Evolutionary conservation across 2,797 vertebrate genomes (phyloP), one percentile per base, ranked within the genome.

Genomic region (Enteromius thamalakanensis): DNA sequence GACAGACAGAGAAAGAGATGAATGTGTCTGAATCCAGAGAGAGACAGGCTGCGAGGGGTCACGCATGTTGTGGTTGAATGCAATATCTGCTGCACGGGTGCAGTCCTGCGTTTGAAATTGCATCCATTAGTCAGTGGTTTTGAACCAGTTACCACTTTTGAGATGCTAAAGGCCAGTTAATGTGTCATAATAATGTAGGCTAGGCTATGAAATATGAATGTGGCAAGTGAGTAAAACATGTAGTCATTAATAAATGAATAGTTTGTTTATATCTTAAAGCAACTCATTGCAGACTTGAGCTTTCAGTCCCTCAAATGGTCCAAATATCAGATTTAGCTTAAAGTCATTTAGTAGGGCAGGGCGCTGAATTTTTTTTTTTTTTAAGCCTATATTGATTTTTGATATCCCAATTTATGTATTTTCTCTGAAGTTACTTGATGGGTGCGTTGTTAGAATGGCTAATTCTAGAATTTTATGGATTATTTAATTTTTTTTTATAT

Each of bases 181-280:
- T 70, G 64, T 83, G 65, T 76, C 51, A 21, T 76, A 34, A 75
- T 68, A 76, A 83, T 83, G 51, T 83, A 60, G 74, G 75, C 29
- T 40, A 55, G 53, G 40, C 8, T 3, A 83, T 83, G 37, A 77
- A 83, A 70, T 70, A 77, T 78, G 65, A 69, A 83, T 77, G 65
- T 6, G 19, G 21, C 47, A 64, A 3, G 26, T 58, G 74, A 26
- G 75, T 69, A 51, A 62, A 83, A 70, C 65, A 83, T 70, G 64
- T 60, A 34, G 65, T 78, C 74, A 77, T 83, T 77, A 83, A 83
- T 76, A 83, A 83, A 69, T 69, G 1, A 83, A 34, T n/a, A 58
- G 49, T 69, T 82, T 82, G 79, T 81, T 55, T 76, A 40, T 68
- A 37, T 69, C 49, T 76, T 68, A n/a, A 69, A 58, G 76, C 49